Base-by-base conservation (phyloP, 2,888 invertebrate species). In the Nomada fabriciana region DNA sequence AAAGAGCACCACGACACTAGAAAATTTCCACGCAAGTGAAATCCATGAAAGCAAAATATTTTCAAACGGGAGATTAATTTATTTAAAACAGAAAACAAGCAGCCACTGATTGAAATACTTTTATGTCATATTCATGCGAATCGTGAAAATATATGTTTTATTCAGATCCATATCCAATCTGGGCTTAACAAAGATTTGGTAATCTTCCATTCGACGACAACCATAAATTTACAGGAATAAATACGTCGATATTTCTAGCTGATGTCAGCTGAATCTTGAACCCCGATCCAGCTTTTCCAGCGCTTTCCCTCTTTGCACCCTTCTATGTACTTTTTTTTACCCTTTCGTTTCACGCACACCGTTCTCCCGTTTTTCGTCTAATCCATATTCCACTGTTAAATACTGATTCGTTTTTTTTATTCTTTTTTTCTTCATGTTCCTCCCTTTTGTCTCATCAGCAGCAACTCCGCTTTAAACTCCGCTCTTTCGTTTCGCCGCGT, bases 211-310 rank as follows among this genome's bases (percentile, higher is more conserved):
- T 15, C 69, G n/a, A 53, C 52, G 52, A 60, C 70, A 36, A 63
- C 61, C 67, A 70, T 80, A 83, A 76, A 80, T 83, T 80, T 76
- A 59, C 72, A 69, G 69, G 64, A 69, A 82, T 80, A 80, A 69
- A 71, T 75, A 69, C 76, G 73, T 74, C 76, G 61, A 84, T 84
- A 84, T 82, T 67, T 68, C 59, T 68, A 43, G 69, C 73, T 59
- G 71, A 79, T 70, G 75, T 60, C 79, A 70, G 60, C 52, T 55
- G 53, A 53, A 65, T 76, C 55, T 63, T 63, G 57, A 68, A 55
- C 52, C 57, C 47, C 36, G 43, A 61, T 42, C 68, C 43, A 50
- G 52, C 57, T 15, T 68, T 52, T n/a, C 42, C n/a, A 47, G 11
- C 61, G 42, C 23, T 65, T 25, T n/a, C 23, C 63, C 20, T 25